These are phyloP conservation scores for Astreopora myriophthalma DNA, from an alignment of 64 coral and sea anemone genomes.

Conservation along the genomic window DNA sequence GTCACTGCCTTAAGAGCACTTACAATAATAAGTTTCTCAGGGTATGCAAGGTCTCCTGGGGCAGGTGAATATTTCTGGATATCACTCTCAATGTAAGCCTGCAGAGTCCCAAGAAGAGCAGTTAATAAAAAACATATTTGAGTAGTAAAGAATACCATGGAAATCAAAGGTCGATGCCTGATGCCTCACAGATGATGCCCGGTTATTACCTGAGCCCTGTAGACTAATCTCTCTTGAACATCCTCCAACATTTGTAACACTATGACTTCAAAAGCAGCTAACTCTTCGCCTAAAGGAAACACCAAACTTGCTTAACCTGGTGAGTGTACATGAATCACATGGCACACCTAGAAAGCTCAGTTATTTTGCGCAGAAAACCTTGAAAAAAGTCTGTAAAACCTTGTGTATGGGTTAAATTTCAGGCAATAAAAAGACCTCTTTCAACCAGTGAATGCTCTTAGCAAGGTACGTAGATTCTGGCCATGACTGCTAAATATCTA, in stretches of 20 bases:
- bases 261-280: conserved; percentile 91
- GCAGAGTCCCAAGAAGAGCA: neutral
- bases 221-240: conserved; percentile 96
- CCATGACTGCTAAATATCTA: too few relatives aligned
- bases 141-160: neutral
- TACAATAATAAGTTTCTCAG: conserved; percentile 90
- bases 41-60: conserved; percentile 94
- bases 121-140: neutral
- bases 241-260: conserved; percentile 96
- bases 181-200: neutral
- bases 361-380: too few relatives aligned
- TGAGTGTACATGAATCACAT: neutral
- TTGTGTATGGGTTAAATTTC: too few relatives aligned
- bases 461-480: too few relatives aligned
- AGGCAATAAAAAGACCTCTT: too few relatives aligned
- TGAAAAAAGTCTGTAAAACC: too few relatives aligned
- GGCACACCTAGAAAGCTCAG: neutral
- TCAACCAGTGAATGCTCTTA: too few relatives aligned
- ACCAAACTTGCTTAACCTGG: neutral
- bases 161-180: neutral
- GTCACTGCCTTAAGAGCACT: too few relatives aligned
- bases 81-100: conserved; percentile 97
- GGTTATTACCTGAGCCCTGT: conserved; percentile 96
- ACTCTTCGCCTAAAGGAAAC: conserved; percentile 72
- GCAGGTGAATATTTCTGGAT: conserved; percentile 97